Evolutionary conservation across 1,140 invertebrate genomes (phyloP), one percentile per base, ranked within the genome.

Genomic region (Grapholita molesta): DNA sequence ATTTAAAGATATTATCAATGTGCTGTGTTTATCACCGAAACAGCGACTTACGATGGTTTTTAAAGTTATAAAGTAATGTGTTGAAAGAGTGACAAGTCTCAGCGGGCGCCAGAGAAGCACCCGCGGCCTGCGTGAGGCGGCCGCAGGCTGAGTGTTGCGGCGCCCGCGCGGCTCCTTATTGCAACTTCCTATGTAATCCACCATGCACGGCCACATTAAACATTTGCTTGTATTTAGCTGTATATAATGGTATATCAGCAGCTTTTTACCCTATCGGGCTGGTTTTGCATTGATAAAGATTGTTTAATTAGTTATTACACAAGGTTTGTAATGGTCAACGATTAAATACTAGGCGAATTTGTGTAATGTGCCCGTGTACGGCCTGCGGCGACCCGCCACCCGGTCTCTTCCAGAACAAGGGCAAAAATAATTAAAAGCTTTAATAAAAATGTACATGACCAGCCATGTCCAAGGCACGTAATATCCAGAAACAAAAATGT

Each of bases 381-480:
- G 42, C 15, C 15, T 4, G 15, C 18, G 42, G n/a, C 18, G 15
- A 48, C 42, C 42, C 42, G 18, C 18, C 42, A 48, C 42, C 18
- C 42, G 42, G 42, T 48, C 38, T 42, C 21, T 48, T 48, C 1
- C 73, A 75, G 69, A 72, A 55, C 52, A 48, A 71, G 18, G 69
- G 70, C 69, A 73, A 73, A 48, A 85, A 81, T 68, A 77, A 57
- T 81, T 71, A 79, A 75, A 86, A 84, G 82, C 82, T 80, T 72
- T 74, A 80, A 83, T 76, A 74, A 32, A 74, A 80, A 74, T 71
- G 66, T 67, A 82, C 76, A 83, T 77, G 77, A 80, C 77, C 74
- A 70, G 72, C 77, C 81, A 77, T 75, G 70, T 81, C 73, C 79
- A 90, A 90, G 88, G 88, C 88, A 90, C 88, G 70, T 85, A 85